These are phyloP conservation scores for Aphaenogaster floridana DNA, from an alignment of 1,140 invertebrate species.

Conservation along the genomic window DNA sequence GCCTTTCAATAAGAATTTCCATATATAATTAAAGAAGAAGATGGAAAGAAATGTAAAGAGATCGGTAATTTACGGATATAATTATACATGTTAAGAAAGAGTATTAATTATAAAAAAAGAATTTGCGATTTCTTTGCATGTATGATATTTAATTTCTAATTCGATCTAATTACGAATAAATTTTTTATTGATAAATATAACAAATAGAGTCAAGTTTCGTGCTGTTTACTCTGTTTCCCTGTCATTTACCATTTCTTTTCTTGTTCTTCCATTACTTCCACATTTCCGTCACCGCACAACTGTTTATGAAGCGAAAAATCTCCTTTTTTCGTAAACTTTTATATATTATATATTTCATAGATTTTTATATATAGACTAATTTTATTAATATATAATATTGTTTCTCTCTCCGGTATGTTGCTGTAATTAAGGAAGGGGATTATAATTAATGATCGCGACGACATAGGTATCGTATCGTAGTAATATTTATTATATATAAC, in stretches of 20 bases:
- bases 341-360: background rate
- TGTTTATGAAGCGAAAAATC: background rate
- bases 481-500: conserved; percentile 78
- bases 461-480: conserved; percentile 58
- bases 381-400: background rate
- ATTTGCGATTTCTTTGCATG: background rate
- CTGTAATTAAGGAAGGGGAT: background rate
- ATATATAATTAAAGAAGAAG: background rate
- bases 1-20: conserved; percentile 18
- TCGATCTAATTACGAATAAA: conserved; percentile 17
- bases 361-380: background rate
- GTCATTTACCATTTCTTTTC: background rate
- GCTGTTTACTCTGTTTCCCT: background rate
- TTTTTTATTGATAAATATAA: conserved; percentile 27
- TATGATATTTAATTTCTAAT: conserved; percentile 11
- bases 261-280: background rate
- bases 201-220: background rate
- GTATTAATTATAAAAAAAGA: background rate
- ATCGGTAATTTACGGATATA: conserved; percentile 8
- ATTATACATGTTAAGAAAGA: background rate
- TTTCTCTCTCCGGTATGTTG: background rate
- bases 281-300: background rate
- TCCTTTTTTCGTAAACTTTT: background rate
- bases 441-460: background rate
- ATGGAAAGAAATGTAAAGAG: background rate